Evolutionary conservation across 2,113 vertebrate genomes (phyloP).

Genomic region (Himantopus leucocephalus): DNA sequence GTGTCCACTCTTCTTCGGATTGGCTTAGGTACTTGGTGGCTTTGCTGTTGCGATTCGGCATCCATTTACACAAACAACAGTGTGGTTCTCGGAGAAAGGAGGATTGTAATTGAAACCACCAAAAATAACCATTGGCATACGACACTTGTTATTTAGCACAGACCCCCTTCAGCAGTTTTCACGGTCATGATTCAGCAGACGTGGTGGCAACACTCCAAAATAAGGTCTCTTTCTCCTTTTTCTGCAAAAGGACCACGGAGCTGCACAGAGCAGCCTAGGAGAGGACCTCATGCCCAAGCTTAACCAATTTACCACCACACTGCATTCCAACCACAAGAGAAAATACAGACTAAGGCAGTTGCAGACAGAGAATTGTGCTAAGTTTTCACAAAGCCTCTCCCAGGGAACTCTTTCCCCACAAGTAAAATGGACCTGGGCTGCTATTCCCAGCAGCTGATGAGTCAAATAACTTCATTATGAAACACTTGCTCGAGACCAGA

Average conservation of each 20-base stretch:
- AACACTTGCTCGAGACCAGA: background rate
- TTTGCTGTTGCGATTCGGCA: constrained; percentile 28
- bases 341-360: background rate
- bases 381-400: constrained; percentile 2
- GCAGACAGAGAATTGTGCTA: background rate
- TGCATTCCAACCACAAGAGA: background rate
- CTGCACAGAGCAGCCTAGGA: background rate
- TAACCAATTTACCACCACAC: background rate
- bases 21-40: background rate
- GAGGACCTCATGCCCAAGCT: background rate
- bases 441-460: constrained; percentile 34
- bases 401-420: background rate
- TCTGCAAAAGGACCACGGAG: background rate
- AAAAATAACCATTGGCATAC: constrained; percentile 77
- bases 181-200: constrained; percentile 15
- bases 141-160: constrained; percentile 64
- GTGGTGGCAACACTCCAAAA: background rate
- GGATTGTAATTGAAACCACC: constrained; percentile 71
- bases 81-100: constrained; percentile 45
- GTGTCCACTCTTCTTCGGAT: constrained; percentile 19
- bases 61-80: constrained; percentile 51
- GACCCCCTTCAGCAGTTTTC: constrained; percentile 63
- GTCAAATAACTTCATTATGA: constrained; percentile 34
- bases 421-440: background rate
- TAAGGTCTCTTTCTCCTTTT: background rate